phyloP scores from a whole-genome alignment of 2,888 invertebrate species.

The Ormyrus pomaceus region DNA sequence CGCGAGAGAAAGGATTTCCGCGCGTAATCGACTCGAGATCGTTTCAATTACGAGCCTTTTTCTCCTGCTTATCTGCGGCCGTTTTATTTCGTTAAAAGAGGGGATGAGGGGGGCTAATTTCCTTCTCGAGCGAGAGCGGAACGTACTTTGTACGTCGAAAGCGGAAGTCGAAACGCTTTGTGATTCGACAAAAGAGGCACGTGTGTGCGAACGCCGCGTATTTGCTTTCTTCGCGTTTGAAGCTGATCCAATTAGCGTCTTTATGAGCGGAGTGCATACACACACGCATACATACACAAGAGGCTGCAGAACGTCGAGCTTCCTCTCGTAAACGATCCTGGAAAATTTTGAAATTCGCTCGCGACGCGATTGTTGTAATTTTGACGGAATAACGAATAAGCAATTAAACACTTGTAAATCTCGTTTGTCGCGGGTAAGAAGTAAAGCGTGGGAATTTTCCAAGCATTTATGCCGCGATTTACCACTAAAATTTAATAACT shows the following conservation, averaged over 20 bases:
- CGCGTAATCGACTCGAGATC: conserved; percentile 1
- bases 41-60: conserved; percentile 25
- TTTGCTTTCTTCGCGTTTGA: background rate
- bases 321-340: background rate
- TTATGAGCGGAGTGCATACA: background rate
- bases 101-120: no score
- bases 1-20: conserved; percentile 5
- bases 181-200: no score
- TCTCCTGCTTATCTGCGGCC: background rate
- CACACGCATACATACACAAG: no score
- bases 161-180: no score
- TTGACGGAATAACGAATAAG: background rate
- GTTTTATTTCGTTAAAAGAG: background rate
- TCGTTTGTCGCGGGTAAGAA: background rate
- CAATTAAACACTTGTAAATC: background rate
- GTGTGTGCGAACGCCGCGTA: no score
- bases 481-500: no score
- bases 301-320: background rate
- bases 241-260: conserved; percentile 17
- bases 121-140: no score
- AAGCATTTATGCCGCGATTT: no score
- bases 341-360: background rate
- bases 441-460: no score
- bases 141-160: no score
- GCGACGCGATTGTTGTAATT: background rate